phyloP scores from a whole-genome alignment of 2,113 vertebrate species.

The Gobio gobio region DNA sequence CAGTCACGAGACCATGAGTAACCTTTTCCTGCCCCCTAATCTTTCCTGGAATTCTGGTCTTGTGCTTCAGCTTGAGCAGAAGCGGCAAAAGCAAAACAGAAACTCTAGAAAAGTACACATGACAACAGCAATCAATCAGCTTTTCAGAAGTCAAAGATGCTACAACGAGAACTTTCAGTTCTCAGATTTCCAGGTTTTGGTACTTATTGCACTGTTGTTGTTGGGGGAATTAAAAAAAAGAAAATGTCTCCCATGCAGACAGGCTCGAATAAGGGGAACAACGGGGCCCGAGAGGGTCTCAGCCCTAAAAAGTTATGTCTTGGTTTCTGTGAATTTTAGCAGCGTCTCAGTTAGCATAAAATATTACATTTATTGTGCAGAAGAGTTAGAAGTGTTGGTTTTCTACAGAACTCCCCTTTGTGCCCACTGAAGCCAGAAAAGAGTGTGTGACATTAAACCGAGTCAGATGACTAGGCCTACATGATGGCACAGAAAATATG shows the following conservation, averaged over 20 bases:
- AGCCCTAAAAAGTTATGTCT: not conserved
- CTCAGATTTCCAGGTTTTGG: not conserved
- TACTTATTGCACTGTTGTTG: not conserved
- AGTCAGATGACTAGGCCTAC: not conserved
- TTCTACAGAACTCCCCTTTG: not conserved
- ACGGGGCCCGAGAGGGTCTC: not conserved
- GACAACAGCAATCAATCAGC: not conserved
- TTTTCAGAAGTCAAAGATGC: not conserved
- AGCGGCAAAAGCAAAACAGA: conserved; percentile 31
- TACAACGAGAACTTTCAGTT: not conserved
- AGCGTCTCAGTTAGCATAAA: not conserved
- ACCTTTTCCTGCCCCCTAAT: conserved; percentile 62
- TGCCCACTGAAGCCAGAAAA: not conserved
- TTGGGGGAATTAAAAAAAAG: not conserved
- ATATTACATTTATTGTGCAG: not conserved
- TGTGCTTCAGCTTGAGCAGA: conserved; percentile 57
- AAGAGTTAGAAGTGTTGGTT: not conserved
- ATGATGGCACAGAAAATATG: conserved; percentile 3
- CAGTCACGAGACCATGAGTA: conserved; percentile 59
- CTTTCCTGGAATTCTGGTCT: conserved; percentile 67
- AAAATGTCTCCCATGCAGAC: not conserved
- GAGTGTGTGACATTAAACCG: not conserved
- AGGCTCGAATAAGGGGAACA: not conserved
- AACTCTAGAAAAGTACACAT: conserved; percentile 28
- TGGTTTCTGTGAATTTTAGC: not conserved